A percentile compares a stretch with the other conserved stretches of the same genome.
Evolutionary conservation across 2,888 invertebrate genomes (phyloP).

Genomic region (Pristionchus entomophagus): DNA sequence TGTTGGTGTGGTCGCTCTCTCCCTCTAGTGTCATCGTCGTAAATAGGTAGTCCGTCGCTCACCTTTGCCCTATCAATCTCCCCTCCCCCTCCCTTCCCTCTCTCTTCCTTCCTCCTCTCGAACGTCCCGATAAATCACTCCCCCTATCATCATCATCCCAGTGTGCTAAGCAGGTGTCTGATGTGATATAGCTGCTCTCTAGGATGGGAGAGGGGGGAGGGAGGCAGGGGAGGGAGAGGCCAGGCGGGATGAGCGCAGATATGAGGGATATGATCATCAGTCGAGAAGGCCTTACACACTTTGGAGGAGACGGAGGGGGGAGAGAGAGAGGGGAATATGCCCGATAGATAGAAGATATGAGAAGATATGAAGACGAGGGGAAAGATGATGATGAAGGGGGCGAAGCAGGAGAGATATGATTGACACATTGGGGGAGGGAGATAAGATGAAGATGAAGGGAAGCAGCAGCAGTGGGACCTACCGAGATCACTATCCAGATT

Average conservation of each 20-base stretch:
- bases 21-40: not conserved
- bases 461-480: not conserved
- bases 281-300: conserved; percentile 37
- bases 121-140: conserved; percentile 38
- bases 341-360: conserved; percentile 40
- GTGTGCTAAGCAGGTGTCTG: conserved; percentile 42
- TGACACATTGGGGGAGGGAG: conserved; percentile 1
- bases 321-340: not conserved
- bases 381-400: conserved; percentile 21
- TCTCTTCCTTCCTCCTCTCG: not conserved
- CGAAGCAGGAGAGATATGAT: conserved; percentile 33
- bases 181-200: conserved; percentile 24
- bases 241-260: not conserved
- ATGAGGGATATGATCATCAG: conserved; percentile 42
- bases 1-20: not conserved
- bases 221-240: not conserved
- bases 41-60: conserved; percentile 48
- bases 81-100: conserved; percentile 14
- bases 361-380: conserved; percentile 27
- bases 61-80: conserved; percentile 49
- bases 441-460: not conserved
- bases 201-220: not conserved
- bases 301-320: not conserved
- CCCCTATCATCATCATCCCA: conserved; percentile 40
- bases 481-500: conserved; percentile 16